Percentiles rank a stretch among this genome's conserved stretches.
These are phyloP conservation scores for Meloidogyne chitwoodi DNA, from an alignment of 1,140 invertebrate genomes.

Conservation along the genomic window DNA sequence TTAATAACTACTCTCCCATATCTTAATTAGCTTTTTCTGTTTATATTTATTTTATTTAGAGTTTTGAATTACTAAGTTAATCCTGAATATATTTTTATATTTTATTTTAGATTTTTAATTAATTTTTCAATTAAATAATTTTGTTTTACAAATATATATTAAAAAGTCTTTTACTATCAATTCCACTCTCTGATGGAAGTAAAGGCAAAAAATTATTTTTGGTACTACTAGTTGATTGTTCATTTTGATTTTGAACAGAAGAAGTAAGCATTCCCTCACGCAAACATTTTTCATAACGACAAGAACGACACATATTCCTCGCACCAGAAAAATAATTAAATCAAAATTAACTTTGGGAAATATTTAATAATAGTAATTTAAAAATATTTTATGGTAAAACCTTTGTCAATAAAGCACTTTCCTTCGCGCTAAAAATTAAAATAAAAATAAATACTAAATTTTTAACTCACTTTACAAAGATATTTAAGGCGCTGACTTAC, in stretches of 20 bases:
- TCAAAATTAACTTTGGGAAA: too few relatives aligned
- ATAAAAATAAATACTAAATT: not conserved
- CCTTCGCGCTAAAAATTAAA: constrained; percentile 6
- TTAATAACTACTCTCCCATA: too few relatives aligned
- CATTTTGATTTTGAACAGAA: not conserved
- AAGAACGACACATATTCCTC: constrained; percentile 43
- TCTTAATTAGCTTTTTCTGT: too few relatives aligned
- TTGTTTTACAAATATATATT: not conserved
- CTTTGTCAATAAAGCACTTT: constrained; percentile 11
- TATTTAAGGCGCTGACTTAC: not conserved
- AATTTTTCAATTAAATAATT: not conserved
- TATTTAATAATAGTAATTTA: too few relatives aligned
- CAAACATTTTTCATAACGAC: constrained; percentile 40
- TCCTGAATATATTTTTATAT: too few relatives aligned
- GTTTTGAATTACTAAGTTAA: too few relatives aligned
- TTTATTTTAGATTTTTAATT: not conserved
- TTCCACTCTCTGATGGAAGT: constrained; percentile 10
- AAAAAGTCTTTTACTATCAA: constrained; percentile 35
- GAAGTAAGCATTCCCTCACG: constrained; percentile 44
- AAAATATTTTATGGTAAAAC: too few relatives aligned
- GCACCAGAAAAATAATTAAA: constrained; percentile 27
- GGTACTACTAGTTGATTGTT: not conserved
- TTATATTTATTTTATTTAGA: too few relatives aligned
- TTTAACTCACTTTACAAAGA: not conserved
- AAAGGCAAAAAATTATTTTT: not conserved